A percentile compares a stretch with the other conserved stretches of the same genome.
phyloP scores from a whole-genome alignment of 2,888 invertebrate species.

The Pomacea canaliculata region DNA sequence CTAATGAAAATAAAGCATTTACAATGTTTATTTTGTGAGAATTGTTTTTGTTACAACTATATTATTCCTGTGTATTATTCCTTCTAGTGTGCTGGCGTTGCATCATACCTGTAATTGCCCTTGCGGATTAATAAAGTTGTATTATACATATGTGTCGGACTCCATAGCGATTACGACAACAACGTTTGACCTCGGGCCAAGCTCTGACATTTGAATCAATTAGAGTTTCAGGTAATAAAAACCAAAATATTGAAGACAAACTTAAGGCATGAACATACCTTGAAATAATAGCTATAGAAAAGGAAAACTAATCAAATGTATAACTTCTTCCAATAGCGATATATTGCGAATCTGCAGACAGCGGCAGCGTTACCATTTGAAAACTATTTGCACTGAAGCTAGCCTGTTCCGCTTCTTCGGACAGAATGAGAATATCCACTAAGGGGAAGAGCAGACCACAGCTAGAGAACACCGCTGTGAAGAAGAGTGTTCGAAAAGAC shows the following conservation, averaged over 20 bases:
- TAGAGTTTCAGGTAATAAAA: no score
- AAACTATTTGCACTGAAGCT: conserved; percentile 15
- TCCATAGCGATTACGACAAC: conserved; percentile 63
- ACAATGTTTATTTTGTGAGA: neutral
- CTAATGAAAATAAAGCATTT: conserved; percentile 2
- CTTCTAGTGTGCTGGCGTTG: neutral
- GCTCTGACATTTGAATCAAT: neutral
- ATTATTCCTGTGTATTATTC: neutral
- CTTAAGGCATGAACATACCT: no score
- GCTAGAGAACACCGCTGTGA: no score
- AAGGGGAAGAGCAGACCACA: no score
- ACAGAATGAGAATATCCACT: no score
- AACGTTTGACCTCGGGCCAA: conserved; percentile 22
- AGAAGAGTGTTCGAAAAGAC: no score
- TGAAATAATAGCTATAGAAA: no score
- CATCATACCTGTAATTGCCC: neutral
- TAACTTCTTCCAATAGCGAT: no score
- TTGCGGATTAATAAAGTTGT: no score
- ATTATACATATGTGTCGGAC: neutral
- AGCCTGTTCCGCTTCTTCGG: neutral
- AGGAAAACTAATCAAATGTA: no score
- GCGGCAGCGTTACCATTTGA: conserved; percentile 10
- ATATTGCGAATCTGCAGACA: no score
- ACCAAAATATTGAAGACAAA: no score
- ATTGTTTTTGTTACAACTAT: neutral